Conservation (phyloP, 2,113 vertebrate genomes). For the Oncorhynchus clarkii region DNA sequence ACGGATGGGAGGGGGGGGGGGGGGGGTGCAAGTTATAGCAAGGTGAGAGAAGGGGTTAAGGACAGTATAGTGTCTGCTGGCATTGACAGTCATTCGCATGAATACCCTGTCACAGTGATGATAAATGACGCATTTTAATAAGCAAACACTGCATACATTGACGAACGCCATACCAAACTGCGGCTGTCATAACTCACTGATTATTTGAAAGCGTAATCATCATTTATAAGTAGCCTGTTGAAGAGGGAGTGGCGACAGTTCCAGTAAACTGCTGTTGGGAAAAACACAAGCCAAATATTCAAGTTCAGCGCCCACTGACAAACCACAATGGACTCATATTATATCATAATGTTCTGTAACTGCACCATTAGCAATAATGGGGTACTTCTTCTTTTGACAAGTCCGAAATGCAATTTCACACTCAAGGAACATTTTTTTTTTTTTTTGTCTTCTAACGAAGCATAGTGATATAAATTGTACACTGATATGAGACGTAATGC, state of each 20-base stretch:
- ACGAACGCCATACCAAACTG: slow-evolving; percentile 26
- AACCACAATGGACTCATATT: too few relatives aligned
- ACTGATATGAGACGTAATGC: too few relatives aligned
- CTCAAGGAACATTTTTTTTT: too few relatives aligned
- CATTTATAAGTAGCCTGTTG: not conserved
- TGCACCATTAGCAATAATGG: too few relatives aligned
- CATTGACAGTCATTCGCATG: slow-evolving; percentile 47
- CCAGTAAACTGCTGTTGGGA: not conserved
- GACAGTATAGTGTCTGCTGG: slow-evolving; percentile 46
- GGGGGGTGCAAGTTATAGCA: not conserved
- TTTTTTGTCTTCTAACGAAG: too few relatives aligned
- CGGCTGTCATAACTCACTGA: slow-evolving; percentile 31
- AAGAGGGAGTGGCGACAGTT: not conserved
- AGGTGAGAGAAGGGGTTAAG: slow-evolving; percentile 53
- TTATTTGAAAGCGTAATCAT: slow-evolving; percentile 6
- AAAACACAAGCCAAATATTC: too few relatives aligned
- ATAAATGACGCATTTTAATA: slow-evolving; percentile 45
- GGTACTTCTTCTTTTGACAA: not conserved
- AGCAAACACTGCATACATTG: slow-evolving; percentile 28
- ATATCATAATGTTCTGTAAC: too few relatives aligned
- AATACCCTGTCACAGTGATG: slow-evolving; percentile 39
- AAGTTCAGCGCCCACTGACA: too few relatives aligned
- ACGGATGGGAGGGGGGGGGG: not conserved
- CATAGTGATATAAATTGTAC: too few relatives aligned
- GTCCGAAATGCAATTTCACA: not conserved